Evolutionary conservation across 2,113 vertebrate species (phyloP).

Genomic region (Stomatorhinus ivindoensis): DNA sequence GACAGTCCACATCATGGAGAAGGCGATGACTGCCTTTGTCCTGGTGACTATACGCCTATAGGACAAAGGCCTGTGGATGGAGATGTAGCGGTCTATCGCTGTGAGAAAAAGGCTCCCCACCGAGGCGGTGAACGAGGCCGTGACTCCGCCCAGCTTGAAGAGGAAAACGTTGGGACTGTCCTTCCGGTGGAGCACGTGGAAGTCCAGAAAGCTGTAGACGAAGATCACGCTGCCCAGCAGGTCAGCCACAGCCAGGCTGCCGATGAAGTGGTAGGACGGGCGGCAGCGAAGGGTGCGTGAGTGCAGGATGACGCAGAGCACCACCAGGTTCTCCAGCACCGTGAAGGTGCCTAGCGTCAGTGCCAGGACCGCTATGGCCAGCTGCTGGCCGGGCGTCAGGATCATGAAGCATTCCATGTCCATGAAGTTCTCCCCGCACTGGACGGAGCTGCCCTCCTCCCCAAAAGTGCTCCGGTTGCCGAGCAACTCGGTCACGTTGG

Average conservation of each 20-base stretch:
- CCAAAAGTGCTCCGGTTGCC: conserved; percentile 77
- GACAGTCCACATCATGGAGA: conserved; percentile 97
- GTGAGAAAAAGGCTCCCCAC: conserved; percentile 98
- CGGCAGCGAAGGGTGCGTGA: conserved; percentile 89
- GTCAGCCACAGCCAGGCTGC: conserved; percentile 92
- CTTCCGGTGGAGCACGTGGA: conserved; percentile 95
- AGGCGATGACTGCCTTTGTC: conserved; percentile 93
- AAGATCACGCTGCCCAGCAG: conserved; percentile 95
- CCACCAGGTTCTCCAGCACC: conserved; percentile 89
- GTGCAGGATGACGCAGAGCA: conserved; percentile 89
- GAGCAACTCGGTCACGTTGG: conserved; percentile 83
- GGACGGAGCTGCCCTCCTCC: conserved; percentile 77
- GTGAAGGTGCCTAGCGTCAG: conserved; percentile 96
- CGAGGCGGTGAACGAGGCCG: conserved; percentile 90
- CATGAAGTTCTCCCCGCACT: conserved; percentile 98
- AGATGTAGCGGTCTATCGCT: conserved; percentile 96
- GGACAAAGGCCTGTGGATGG: conserved; percentile 89
- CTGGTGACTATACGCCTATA: conserved; percentile 96
- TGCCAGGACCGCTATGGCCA: conserved; percentile 85
- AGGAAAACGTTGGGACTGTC: conserved; percentile 92
- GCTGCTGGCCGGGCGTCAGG: conserved; percentile 90
- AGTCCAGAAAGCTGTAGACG: conserved; percentile 98
- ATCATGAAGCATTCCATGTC: conserved; percentile 99
- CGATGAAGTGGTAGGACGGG: conserved; percentile 96
- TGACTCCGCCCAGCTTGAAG: conserved; percentile 96